These are phyloP conservation scores for Motacilla alba DNA, from an alignment of 2,113 vertebrate species.

Conservation along the genomic window DNA sequence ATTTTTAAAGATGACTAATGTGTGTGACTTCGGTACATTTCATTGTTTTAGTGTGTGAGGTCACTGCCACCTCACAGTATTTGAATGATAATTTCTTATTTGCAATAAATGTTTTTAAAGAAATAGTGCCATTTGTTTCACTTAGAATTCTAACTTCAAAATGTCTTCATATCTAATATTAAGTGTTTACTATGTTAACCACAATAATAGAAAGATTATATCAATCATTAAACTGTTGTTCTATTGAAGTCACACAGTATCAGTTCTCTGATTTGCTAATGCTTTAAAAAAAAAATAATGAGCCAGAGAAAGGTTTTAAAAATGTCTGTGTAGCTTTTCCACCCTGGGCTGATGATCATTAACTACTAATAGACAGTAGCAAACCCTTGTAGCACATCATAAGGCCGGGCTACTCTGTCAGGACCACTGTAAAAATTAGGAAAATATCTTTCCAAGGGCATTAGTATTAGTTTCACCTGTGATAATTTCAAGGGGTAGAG, in stretches of 20 bases:
- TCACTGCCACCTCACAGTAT: background rate
- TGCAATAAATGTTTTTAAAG: background rate
- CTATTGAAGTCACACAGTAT: background rate
- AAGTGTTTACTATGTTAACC: background rate
- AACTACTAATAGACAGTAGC: background rate
- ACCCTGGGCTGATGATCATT: background rate
- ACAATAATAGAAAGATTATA: background rate
- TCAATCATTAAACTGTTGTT: background rate
- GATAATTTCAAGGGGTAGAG: background rate
- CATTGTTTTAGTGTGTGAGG: background rate
- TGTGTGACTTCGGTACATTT: background rate
- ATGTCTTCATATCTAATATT: background rate
- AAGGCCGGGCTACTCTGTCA: background rate
- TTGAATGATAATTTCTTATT: background rate
- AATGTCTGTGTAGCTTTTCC: background rate
- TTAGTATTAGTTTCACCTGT: background rate
- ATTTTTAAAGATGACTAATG: background rate
- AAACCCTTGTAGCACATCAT: background rate
- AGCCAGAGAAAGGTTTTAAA: background rate
- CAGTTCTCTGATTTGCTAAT: background rate
- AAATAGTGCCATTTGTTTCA: background rate
- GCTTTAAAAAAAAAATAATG: background rate
- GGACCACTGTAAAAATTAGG: background rate
- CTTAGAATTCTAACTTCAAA: background rate
- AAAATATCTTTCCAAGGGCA: background rate